Percentiles rank a stretch among this genome's conserved stretches.
Conservation (phyloP, 2,888 invertebrate genomes). For the Prosapia bicincta region DNA sequence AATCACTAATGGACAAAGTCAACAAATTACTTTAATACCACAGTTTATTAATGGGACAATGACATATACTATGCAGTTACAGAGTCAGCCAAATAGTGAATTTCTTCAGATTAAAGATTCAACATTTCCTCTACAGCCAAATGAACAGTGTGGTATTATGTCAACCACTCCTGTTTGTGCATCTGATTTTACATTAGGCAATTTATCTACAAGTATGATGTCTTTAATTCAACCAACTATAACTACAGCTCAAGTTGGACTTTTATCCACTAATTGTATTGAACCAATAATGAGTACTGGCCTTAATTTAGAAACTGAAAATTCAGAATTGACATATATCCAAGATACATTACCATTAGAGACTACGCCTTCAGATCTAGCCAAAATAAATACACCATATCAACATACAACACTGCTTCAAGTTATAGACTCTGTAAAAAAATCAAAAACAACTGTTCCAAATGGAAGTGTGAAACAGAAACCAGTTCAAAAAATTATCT, state of each 20-base stretch:
- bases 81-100: conserved; percentile 6
- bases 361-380: neutral
- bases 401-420: neutral
- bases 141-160: neutral
- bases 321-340: neutral
- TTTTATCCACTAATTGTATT: neutral
- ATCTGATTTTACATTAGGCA: neutral
- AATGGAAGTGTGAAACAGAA: neutral
- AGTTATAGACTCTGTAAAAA: neutral
- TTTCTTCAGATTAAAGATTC: conserved; percentile 1
- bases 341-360: neutral
- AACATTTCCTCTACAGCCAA: neutral
- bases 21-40: conserved; percentile 14
- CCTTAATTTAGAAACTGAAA: conserved; percentile 1
- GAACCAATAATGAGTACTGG: conserved; percentile 2
- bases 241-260: neutral
- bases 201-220: conserved; percentile 6
- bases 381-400: neutral
- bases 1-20: neutral
- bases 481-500: neutral
- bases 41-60: conserved; percentile 18
- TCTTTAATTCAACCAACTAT: neutral
- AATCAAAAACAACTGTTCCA: neutral
- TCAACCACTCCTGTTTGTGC: neutral
- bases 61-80: conserved; percentile 18